Evolutionary conservation across 2,797 vertebrate genomes (phyloP), one percentile per base, ranked within the genome.

Genomic region (Echiichthys vipera): DNA sequence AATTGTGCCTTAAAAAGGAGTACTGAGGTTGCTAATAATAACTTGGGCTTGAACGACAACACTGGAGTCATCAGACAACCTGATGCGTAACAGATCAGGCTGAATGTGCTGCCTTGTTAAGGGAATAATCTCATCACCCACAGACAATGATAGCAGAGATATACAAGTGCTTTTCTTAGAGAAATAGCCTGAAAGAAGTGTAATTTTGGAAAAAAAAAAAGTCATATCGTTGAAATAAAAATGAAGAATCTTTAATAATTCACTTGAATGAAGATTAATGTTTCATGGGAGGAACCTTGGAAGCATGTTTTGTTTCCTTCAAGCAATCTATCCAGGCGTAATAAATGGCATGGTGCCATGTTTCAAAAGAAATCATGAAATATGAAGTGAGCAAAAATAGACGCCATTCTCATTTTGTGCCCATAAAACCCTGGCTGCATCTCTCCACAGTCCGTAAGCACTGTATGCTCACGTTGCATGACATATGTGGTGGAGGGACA

Each of bases 1-100:
- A 64, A 87, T 58, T 76, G 84, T 89, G 90, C 83, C 93, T 94
- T 92, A 92, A 93, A 94, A 95, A 94, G 94, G 93, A 89, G 85
- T 80, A 84, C 65, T 25, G 75, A 85, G 69, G 77, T 70, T 37
- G 80, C 92, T 93, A 93, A 94, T 83, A 93, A 94, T 94, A 94
- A 81, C 90, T 68, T 64, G 12, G 67, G 84, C 84, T 85, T 89
- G 85, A 87, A 90, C 77, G 71, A 87, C 88, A 91, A 76, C 90
- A 87, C 69, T 55, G 80, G 74, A 91, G 85, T 91, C 88, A 89
- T 90, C 89, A 65, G 89, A 84, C 78, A 63, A 80, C 84, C 82
- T 91, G 89, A 89, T 78, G 89, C 84, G 84, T 84, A 92, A 68
- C 86, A 86, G 86, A 90, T 91, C 84, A 46, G 82, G 71, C 74